Conservation (phyloP, 1,140 invertebrate species). For the Tetraneura akinire region DNA sequence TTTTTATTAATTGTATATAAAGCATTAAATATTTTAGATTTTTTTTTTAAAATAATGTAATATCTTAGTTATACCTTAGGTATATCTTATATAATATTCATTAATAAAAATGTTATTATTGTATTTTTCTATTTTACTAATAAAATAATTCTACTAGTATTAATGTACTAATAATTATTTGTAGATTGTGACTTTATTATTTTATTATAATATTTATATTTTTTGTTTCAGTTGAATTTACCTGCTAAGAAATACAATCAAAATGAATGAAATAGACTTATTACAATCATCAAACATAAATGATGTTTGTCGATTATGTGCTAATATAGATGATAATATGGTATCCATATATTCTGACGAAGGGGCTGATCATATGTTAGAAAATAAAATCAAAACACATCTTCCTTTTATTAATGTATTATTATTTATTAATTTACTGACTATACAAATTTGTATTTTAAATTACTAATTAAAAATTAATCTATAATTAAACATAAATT, state of each 20-base stretch:
- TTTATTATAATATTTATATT: no score
- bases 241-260: background rate
- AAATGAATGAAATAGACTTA: background rate
- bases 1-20: no score
- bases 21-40: no score
- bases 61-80: no score
- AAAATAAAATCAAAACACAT: slow-evolving; percentile 64
- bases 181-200: no score
- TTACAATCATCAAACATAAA: background rate
- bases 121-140: no score
- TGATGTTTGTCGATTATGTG: slow-evolving; percentile 64
- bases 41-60: no score
- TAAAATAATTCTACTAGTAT: no score
- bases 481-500: background rate
- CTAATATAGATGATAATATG: slow-evolving; percentile 60
- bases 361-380: slow-evolving; percentile 62
- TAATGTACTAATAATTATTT: no score
- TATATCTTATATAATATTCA: no score
- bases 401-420: slow-evolving; percentile 61
- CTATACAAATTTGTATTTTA: background rate
- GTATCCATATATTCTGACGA: slow-evolving; percentile 65
- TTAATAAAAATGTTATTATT: no score
- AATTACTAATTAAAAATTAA: slow-evolving; percentile 8
- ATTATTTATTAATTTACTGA: background rate
- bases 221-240: background rate